A percentile compares a stretch with the other conserved stretches of the same genome.
Evolutionary conservation across 37 sponge, comb jelly and placozoan genomes (phyloP).

Genomic region (Beroe ovata): DNA sequence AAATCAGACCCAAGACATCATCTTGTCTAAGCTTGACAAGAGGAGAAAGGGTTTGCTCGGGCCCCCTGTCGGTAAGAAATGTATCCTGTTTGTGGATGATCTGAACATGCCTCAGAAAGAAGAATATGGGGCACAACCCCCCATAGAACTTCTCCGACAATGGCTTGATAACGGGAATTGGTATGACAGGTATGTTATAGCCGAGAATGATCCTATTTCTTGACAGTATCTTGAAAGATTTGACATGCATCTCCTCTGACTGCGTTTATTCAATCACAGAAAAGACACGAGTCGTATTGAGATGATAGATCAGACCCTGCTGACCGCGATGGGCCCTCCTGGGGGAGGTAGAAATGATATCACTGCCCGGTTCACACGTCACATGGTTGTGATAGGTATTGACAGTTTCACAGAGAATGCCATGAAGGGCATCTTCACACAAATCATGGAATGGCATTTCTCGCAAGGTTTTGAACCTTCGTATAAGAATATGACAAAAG

Average conservation of each 20-base stretch:
- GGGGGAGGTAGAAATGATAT: constrained; percentile 94
- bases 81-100: constrained; percentile 95
- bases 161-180: constrained; percentile 91
- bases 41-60: constrained; percentile 93
- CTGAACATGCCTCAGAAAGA: constrained; percentile 99
- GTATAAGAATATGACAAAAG: constrained; percentile 90
- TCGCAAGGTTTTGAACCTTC: constrained; percentile 90
- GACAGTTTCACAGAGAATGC: constrained; percentile 95
- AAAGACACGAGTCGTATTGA: constrained; percentile 91
- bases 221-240: no score
- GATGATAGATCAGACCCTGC: constrained; percentile 80
- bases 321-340: constrained; percentile 96
- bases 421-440: constrained; percentile 91
- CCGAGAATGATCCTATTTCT: no score
- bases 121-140: constrained; percentile 98
- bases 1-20: constrained; percentile 91
- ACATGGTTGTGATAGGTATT: constrained; percentile 91
- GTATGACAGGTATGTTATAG: constrained; percentile 84
- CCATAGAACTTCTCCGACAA: constrained; percentile 94
- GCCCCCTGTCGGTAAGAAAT: constrained; percentile 89
- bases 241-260: no score
- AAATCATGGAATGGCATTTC: constrained; percentile 96
- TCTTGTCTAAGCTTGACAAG: constrained; percentile 95
- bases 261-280: no score
- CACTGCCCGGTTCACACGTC: constrained; percentile 87